Conservation (phyloP, 1,140 invertebrate genomes). For the Drosophila eugracilis region DNA sequence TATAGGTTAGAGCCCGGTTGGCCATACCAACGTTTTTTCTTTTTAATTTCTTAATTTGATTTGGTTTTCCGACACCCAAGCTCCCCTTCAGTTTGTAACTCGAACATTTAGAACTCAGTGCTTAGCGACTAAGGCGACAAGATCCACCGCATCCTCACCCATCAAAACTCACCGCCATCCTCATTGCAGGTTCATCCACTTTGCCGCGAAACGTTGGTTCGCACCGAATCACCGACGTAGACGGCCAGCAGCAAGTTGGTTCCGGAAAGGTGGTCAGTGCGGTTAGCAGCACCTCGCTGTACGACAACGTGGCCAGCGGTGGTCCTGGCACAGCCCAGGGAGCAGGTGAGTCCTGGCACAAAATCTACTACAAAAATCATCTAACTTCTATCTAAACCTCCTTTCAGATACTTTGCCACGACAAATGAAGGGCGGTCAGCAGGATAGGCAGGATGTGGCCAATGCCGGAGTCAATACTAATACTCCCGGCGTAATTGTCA, state of each 20-base stretch:
- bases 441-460: conserved; percentile 86
- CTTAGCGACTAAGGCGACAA: conserved; percentile 51
- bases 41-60: not conserved
- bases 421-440: conserved; percentile 87
- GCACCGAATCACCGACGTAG: conserved; percentile 86
- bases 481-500: conserved; percentile 70
- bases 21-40: no score
- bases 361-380: no score
- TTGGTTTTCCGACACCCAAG: not conserved
- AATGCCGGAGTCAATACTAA: conserved; percentile 87
- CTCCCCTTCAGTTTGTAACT: conserved; percentile 5
- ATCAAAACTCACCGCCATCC: conserved; percentile 81
- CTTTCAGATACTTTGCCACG: conserved; percentile 84
- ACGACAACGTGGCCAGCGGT: conserved; percentile 92
- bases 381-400: not conserved
- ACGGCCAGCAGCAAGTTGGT: conserved; percentile 59
- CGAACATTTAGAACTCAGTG: conserved; percentile 20
- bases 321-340: conserved; percentile 57
- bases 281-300: conserved; percentile 94
- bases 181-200: conserved; percentile 91
- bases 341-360: conserved; percentile 41
- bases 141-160: conserved; percentile 75
- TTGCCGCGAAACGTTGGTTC: conserved; percentile 92
- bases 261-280: conserved; percentile 90
- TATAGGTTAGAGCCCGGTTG: no score